Conservation (phyloP, 2,888 invertebrate genomes). For the Chamaedrilus cognettii region DNA sequence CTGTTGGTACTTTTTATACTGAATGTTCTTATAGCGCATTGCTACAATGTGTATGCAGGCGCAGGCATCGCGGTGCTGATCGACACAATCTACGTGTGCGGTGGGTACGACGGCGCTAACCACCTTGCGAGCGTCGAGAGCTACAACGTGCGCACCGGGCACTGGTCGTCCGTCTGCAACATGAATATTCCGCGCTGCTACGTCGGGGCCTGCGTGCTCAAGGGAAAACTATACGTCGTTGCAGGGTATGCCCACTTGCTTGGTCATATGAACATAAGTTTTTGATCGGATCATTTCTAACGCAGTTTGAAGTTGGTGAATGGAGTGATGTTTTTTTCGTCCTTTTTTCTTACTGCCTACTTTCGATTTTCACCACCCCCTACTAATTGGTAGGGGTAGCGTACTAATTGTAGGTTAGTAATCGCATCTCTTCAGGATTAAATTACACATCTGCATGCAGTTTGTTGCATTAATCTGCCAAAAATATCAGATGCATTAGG, state of each 20-base stretch:
- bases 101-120: constrained; percentile 56
- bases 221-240: constrained; percentile 55
- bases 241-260: constrained; percentile 49
- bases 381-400: no score
- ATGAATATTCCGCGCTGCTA: constrained; percentile 57
- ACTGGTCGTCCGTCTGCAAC: constrained; percentile 51
- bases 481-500: no score
- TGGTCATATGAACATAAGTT: not conserved
- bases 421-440: no score
- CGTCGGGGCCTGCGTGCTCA: constrained; percentile 57
- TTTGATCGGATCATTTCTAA: not conserved
- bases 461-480: no score
- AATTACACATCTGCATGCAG: no score
- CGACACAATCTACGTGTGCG: constrained; percentile 57
- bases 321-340: no score
- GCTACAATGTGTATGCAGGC: constrained; percentile 44
- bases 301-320: not conserved
- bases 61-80: constrained; percentile 56
- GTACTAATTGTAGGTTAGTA: no score
- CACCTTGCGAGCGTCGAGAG: constrained; percentile 56
- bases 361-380: no score
- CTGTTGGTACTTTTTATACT: no score
- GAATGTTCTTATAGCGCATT: no score
- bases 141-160: constrained; percentile 50
- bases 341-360: no score